Evolutionary conservation across 2,888 invertebrate genomes (phyloP).

Genomic region (Crepidodera aurea): DNA sequence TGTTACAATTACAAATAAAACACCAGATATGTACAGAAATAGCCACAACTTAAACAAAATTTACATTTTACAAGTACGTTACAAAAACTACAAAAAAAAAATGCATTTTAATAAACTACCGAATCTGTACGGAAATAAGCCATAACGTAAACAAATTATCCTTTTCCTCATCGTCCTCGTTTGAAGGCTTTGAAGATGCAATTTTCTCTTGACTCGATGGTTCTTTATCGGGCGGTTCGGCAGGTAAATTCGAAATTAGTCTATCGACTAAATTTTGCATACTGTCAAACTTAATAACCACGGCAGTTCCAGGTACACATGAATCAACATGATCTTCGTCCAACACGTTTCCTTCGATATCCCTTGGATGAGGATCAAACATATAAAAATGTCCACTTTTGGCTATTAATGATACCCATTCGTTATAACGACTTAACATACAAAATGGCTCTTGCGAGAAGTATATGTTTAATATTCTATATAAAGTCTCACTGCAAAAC

Average conservation of each 20-base stretch:
- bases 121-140: slow-evolving; percentile 42
- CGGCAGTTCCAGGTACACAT: slow-evolving; percentile 44
- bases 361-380: slow-evolving; percentile 68
- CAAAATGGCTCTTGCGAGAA: slow-evolving; percentile 67
- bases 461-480: slow-evolving; percentile 63
- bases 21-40: too few relatives aligned
- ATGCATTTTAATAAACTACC: background rate
- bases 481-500: slow-evolving; percentile 45
- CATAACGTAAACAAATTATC: slow-evolving; percentile 42
- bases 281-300: slow-evolving; percentile 46
- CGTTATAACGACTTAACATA: slow-evolving; percentile 64
- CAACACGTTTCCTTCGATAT: slow-evolving; percentile 60
- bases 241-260: slow-evolving; percentile 45
- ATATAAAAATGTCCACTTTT: slow-evolving; percentile 66
- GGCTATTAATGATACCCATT: slow-evolving; percentile 66
- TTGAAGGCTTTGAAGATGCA: background rate
- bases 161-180: slow-evolving; percentile 4
- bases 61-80: too few relatives aligned
- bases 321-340: slow-evolving; percentile 13
- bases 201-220: background rate
- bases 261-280: slow-evolving; percentile 42
- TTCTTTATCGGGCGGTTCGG: slow-evolving; percentile 2
- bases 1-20: too few relatives aligned
- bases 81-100: too few relatives aligned
- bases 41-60: too few relatives aligned